Evolutionary conservation across 2,888 invertebrate species (phyloP).

Genomic region (Athrips mouffetella): DNA sequence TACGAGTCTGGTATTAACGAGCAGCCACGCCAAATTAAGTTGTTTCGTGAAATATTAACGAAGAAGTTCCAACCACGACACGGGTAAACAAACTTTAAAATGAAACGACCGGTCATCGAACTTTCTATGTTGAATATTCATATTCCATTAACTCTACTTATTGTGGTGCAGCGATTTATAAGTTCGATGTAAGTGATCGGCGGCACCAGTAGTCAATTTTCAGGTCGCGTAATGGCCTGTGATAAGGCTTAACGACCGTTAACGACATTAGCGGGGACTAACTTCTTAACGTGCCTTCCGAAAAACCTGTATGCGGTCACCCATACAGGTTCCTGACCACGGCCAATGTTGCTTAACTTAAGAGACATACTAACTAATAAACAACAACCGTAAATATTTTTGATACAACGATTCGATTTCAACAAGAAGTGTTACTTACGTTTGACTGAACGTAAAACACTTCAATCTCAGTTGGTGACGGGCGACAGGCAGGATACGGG

Average conservation of each 20-base stretch:
- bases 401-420: background rate
- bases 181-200: no score
- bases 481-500: slow-evolving; percentile 29
- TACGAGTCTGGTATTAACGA: slow-evolving; percentile 14
- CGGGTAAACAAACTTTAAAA: slow-evolving; percentile 1
- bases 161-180: no score
- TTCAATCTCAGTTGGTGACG: slow-evolving; percentile 10
- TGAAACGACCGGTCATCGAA: background rate
- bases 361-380: no score
- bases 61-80: background rate
- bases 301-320: no score
- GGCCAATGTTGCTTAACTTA: no score
- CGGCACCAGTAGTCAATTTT: no score
- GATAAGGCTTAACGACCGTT: no score
- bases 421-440: background rate
- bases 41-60: slow-evolving; percentile 4
- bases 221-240: no score
- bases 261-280: no score
- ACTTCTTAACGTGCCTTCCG: no score
- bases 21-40: slow-evolving; percentile 20
- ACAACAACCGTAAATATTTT: no score
- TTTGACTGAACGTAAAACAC: background rate
- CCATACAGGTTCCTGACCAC: no score
- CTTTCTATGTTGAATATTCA: background rate
- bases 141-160: background rate